Conservation (phyloP, 23 tunicate genomes). For the Oikopleura vanhoeffeni region DNA sequence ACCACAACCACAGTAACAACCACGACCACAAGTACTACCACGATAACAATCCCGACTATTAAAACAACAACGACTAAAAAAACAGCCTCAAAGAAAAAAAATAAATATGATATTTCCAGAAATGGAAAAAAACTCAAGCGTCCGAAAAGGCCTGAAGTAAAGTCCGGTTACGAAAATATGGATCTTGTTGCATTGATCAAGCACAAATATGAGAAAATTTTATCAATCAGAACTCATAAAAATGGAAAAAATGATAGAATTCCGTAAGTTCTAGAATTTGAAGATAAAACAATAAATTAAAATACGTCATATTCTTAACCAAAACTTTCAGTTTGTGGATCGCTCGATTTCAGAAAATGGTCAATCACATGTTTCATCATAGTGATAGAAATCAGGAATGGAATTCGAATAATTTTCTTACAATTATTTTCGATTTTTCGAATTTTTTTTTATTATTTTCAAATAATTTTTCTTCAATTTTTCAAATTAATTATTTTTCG, state of each 20-base stretch:
- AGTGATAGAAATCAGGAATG: neutral
- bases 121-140: neutral
- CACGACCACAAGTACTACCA: neutral
- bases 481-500: too few species aligned
- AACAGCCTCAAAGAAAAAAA: neutral
- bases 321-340: neutral
- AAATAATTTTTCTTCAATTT: too few species aligned
- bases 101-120: neutral
- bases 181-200: neutral
- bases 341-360: neutral
- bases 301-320: neutral
- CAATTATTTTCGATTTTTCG: too few species aligned
- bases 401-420: too few species aligned
- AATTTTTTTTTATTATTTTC: too few species aligned
- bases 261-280: neutral
- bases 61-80: neutral
- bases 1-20: slow-evolving; percentile 2
- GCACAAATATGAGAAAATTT: neutral
- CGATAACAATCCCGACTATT: neutral
- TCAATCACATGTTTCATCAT: neutral
- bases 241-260: neutral
- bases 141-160: neutral
- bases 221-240: neutral
- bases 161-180: neutral
- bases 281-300: neutral